A percentile compares a stretch with the other conserved stretches of the same genome.
phyloP scores from a whole-genome alignment of 2,113 vertebrate species.

The Cromileptes altivelis region DNA sequence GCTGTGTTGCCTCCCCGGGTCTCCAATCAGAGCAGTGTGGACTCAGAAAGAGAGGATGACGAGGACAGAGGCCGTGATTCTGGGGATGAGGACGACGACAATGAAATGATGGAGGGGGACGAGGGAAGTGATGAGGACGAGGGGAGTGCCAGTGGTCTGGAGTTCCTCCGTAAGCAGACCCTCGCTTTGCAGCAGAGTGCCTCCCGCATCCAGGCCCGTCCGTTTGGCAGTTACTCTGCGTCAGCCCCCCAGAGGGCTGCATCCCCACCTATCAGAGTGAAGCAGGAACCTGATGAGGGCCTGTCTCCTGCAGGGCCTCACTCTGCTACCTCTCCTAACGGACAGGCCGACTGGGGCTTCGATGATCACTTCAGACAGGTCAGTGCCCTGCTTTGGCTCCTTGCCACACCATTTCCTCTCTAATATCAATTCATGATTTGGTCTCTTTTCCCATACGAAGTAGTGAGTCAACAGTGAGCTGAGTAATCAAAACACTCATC shows the following conservation, averaged over 20 bases:
- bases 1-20: constrained; percentile 67
- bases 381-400: constrained; percentile 65
- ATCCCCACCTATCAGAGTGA: constrained; percentile 83
- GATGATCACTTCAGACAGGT: constrained; percentile 96
- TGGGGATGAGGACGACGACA: constrained; percentile 83
- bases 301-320: constrained; percentile 83
- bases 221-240: constrained; percentile 72
- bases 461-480: not conserved
- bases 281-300: constrained; percentile 90
- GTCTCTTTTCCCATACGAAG: not conserved
- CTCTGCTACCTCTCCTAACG: constrained; percentile 80
- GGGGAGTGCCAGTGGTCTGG: constrained; percentile 81
- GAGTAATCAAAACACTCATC: not conserved
- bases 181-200: constrained; percentile 84
- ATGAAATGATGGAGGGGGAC: constrained; percentile 85
- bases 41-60: constrained; percentile 90
- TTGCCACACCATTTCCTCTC: not conserved
- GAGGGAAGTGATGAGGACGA: constrained; percentile 84
- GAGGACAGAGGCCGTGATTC: constrained; percentile 85
- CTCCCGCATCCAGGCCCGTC: constrained; percentile 71
- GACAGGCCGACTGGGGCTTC: constrained; percentile 88
- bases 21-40: constrained; percentile 87
- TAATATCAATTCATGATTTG: not conserved
- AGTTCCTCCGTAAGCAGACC: constrained; percentile 92
- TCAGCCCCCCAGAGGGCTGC: constrained; percentile 76